Percentiles rank a stretch among this genome's conserved stretches.
These are phyloP conservation scores for Arenaria interpres DNA, from an alignment of 2,113 vertebrate species.

Conservation along the genomic window DNA sequence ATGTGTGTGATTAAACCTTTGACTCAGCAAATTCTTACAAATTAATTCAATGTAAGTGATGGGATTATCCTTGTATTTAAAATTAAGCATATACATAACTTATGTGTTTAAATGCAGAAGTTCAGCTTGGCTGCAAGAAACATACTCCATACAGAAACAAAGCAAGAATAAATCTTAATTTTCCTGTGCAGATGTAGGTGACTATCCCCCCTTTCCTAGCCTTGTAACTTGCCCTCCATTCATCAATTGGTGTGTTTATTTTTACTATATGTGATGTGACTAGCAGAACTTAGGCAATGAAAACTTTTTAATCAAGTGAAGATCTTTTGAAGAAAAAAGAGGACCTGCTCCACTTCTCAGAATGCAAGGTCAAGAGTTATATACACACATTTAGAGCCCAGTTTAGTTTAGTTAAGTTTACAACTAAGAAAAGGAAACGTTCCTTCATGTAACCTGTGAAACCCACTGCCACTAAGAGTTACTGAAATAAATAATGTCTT, in stretches of 20 bases:
- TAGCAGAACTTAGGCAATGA: slow-evolving; percentile 35
- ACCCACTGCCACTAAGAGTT: not conserved
- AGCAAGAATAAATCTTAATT: slow-evolving; percentile 18
- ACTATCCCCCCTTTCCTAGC: not conserved
- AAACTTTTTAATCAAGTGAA: slow-evolving; percentile 54
- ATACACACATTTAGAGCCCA: not conserved
- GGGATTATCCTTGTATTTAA: not conserved
- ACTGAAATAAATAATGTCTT: not conserved
- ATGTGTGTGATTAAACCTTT: not conserved
- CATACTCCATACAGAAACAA: not conserved
- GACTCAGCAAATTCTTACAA: not conserved
- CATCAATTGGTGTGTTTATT: slow-evolving; percentile 49
- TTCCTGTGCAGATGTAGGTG: not conserved
- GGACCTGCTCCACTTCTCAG: not conserved
- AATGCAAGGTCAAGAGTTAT: slow-evolving; percentile 52
- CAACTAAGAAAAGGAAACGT: slow-evolving; percentile 35
- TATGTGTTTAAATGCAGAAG: not conserved
- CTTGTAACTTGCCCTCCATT: slow-evolving; percentile 20
- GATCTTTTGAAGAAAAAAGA: slow-evolving; percentile 10
- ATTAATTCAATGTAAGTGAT: not conserved
- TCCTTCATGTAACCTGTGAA: slow-evolving; percentile 7
- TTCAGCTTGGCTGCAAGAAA: not conserved
- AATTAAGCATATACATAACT: not conserved
- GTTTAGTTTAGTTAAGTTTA: slow-evolving; percentile 30
- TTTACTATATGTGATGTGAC: slow-evolving; percentile 21